Evolutionary conservation across 1,140 invertebrate genomes (phyloP).

Genomic region (Cherax quadricarinatus): DNA sequence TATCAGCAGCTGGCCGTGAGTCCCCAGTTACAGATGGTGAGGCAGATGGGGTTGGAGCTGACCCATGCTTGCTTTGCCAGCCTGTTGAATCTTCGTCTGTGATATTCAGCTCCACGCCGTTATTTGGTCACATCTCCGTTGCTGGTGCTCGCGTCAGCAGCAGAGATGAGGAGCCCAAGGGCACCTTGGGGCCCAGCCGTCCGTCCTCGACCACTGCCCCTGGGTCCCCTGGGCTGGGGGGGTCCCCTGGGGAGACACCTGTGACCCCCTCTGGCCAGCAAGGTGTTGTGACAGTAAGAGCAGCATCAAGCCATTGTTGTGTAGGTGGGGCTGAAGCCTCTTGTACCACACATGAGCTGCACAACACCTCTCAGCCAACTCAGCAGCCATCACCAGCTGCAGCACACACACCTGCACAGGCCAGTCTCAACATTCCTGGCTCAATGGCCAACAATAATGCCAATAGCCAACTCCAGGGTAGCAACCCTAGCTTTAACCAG

Average conservation of each 20-base stretch:
- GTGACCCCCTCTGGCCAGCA: conserved; percentile 36
- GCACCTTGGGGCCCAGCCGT: conserved; percentile 66
- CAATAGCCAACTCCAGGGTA: conserved; percentile 72
- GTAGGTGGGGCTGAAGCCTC: conserved; percentile 19
- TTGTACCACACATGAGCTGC: conserved; percentile 6
- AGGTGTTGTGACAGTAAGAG: conserved; percentile 43
- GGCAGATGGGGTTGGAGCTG: conserved; percentile 59
- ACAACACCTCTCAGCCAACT: conserved; percentile 36
- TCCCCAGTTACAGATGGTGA: conserved; percentile 46
- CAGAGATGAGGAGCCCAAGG: conserved; percentile 46
- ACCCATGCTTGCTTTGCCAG: conserved; percentile 35
- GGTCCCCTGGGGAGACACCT: conserved; percentile 35
- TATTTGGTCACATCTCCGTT: background rate
- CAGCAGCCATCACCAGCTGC: conserved; percentile 32
- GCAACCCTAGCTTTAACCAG: conserved; percentile 70
- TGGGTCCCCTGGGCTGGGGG: conserved; percentile 52
- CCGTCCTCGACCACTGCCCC: conserved; percentile 74
- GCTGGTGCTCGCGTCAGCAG: background rate
- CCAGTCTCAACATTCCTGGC: conserved; percentile 72
- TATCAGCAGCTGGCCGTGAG: conserved; percentile 30
- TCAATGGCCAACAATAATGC: conserved; percentile 54
- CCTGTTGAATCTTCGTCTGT: conserved; percentile 61
- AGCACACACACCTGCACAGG: conserved; percentile 53
- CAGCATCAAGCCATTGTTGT: conserved; percentile 42
- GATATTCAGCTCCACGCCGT: conserved; percentile 66